Evolutionary conservation across 1,140 invertebrate species (phyloP).

Genomic region (Listronotus bonariensis): DNA sequence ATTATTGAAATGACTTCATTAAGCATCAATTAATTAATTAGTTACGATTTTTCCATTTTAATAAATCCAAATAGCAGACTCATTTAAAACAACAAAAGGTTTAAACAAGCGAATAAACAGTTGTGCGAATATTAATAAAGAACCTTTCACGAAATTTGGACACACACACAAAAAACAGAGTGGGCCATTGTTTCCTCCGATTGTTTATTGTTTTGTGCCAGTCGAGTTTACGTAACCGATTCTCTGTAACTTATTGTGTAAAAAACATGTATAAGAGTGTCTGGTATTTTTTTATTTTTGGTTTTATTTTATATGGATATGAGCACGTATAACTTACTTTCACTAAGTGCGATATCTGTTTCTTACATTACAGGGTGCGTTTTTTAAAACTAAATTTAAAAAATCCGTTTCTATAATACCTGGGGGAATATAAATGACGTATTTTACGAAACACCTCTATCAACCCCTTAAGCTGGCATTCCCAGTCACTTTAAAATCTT

Average conservation of each 20-base stretch:
- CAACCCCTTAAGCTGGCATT: too few relatives aligned
- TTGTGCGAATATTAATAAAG: conserved; percentile 31
- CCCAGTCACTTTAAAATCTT: too few relatives aligned
- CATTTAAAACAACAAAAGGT: conserved; percentile 24
- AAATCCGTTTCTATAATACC: too few relatives aligned
- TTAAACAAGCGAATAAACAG: conserved; percentile 24
- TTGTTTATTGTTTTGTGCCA: conserved; percentile 36
- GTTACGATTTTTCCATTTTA: neutral
- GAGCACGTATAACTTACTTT: too few relatives aligned
- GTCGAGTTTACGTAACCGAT: conserved; percentile 32
- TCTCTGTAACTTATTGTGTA: conserved; percentile 24
- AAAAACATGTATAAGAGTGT: conserved; percentile 21
- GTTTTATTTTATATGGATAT: neutral
- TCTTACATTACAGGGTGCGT: too few relatives aligned
- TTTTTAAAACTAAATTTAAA: too few relatives aligned
- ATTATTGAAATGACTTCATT: too few relatives aligned
- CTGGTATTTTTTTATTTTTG: conserved; percentile 2
- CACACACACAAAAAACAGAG: conserved; percentile 31
- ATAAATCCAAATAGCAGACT: conserved; percentile 20
- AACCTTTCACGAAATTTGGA: conserved; percentile 36
- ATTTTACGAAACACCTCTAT: too few relatives aligned
- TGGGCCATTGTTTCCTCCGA: conserved; percentile 25
- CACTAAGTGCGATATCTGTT: too few relatives aligned
- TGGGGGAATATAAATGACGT: too few relatives aligned
- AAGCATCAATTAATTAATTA: neutral